phyloP scores from a whole-genome alignment of 2,113 vertebrate species.

The Myocastor coypus region DNA sequence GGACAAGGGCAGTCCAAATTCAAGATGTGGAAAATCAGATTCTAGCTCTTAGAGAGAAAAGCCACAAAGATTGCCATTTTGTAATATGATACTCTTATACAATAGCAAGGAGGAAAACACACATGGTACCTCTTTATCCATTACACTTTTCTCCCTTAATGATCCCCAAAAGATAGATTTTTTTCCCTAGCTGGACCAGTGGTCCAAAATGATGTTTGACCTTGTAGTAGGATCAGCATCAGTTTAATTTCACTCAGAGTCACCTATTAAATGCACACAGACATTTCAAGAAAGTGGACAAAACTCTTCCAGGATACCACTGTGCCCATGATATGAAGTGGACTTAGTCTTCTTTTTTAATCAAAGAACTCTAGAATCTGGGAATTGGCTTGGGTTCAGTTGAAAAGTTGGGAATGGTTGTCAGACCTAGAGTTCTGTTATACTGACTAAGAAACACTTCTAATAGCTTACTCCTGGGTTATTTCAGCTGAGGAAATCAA shows the following conservation, averaged over 20 bases:
- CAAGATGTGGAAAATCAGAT: neutral
- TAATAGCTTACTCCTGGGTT: neutral
- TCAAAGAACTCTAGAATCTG: neutral
- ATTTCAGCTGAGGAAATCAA: conserved; percentile 11
- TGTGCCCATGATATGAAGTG: neutral
- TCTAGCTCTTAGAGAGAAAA: neutral
- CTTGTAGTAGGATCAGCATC: neutral
- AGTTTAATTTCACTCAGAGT: neutral
- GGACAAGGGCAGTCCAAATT: neutral
- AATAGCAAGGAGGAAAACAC: neutral
- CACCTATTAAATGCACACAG: neutral
- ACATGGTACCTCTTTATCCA: neutral
- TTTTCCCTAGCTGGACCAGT: neutral
- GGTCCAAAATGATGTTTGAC: neutral
- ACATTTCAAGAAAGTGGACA: neutral
- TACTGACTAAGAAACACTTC: neutral
- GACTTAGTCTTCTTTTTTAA: neutral
- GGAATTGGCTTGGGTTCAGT: neutral
- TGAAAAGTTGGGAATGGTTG: neutral
- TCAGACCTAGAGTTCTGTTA: neutral
- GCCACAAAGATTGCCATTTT: neutral
- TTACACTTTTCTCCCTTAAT: neutral
- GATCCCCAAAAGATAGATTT: neutral
- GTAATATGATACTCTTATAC: neutral
- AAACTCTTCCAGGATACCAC: neutral